Conservation (phyloP, 2,888 invertebrate species). For the Phortica magna region DNA sequence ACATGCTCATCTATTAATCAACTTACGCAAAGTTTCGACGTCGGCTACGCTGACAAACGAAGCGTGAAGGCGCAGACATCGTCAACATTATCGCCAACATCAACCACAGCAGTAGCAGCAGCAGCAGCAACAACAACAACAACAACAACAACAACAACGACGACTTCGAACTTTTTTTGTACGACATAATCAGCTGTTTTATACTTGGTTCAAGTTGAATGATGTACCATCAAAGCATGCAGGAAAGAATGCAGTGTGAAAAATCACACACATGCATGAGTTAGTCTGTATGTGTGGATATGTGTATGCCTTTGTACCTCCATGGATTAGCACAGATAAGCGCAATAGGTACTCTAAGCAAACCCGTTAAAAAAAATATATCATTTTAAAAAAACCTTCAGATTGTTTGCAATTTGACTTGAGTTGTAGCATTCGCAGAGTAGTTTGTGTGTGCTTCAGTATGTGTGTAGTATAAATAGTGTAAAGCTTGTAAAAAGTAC, state of each 20-base stretch:
- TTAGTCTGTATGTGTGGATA: not conserved
- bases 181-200: constrained; percentile 20
- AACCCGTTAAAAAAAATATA: not conserved
- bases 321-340: constrained; percentile 17
- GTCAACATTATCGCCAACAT: not conserved
- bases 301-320: not conserved
- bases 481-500: not conserved
- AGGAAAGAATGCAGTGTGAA: not conserved
- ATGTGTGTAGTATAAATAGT: no score
- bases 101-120: not conserved
- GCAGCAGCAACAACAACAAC: not conserved
- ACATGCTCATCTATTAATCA: constrained; percentile 20
- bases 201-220: constrained; percentile 14
- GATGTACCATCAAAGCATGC: constrained; percentile 9
- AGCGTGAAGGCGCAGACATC: not conserved
- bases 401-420: not conserved
- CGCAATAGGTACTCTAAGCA: not conserved
- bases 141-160: not conserved
- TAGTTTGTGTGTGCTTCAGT: no score
- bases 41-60: not conserved
- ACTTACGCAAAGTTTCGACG: constrained; percentile 14
- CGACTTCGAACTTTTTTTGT: not conserved
- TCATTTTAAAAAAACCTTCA: not conserved
- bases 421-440: not conserved
- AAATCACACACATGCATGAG: no score